Evolutionary conservation across 2,797 vertebrate genomes (phyloP), one percentile per base, ranked within the genome.

Genomic region (Cirrhinus molitorella): DNA sequence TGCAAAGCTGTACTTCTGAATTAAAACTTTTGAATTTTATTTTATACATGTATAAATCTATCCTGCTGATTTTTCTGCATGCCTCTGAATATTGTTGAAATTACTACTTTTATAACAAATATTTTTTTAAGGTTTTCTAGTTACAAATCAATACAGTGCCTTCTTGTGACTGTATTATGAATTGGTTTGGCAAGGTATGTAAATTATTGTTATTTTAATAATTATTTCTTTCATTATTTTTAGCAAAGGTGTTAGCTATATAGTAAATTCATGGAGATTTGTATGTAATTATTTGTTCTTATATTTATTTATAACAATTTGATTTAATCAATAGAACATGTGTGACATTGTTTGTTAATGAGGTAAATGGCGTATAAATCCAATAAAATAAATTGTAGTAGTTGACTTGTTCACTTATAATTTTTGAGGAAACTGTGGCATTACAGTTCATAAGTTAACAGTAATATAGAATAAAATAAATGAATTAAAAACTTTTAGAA

Each of bases 261-360:
- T 2, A 63, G 59, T 66, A 63, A 25, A 65, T 51, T 63, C 1
- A 13, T n/a, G 7, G 28, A 73, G 40, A 51, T 72, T 31, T 72
- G 9, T 19, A 65, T 74, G 55, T 63, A 40, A 81, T 37, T 73
- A 37, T 81, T 81, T 49, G 23, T n/a, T 23, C 28, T 81, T 73
- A 17, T 40, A 40, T 65, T 9, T 67, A 75, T 75, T 61, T 49
- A 72, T 81, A 9, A 51, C 13, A 34, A 40, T 78, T 6, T 2
- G 1, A 25, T 11, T 61, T 23, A 51, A 74, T 81, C 13, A 1
- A 2, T 71, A 71, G 16, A 13, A 57, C 49, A 25, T 55, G 16
- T 21, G 3, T 45, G 14, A 57, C 11, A n/a, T 17, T 67, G 8
- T 53, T 55, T 79, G 63, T 67, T 53, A 23, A 67, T 51, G 2